These are phyloP conservation scores for Liparis tanakae DNA, from an alignment of 2,797 vertebrate species.

Conservation along the genomic window DNA sequence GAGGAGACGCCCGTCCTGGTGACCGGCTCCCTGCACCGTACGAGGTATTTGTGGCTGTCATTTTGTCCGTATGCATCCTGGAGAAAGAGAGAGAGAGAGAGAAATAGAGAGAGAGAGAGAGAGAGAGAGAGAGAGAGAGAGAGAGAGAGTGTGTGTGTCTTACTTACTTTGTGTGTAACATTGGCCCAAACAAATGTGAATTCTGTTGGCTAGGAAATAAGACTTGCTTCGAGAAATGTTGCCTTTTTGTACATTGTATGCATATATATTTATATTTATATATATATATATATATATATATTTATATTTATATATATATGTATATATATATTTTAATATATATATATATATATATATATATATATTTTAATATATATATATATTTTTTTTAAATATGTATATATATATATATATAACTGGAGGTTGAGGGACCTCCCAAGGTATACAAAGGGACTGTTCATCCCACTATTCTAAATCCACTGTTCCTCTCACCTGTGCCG, in stretches of 20 bases:
- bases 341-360: neutral
- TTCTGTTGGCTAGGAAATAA: slow-evolving; percentile 14
- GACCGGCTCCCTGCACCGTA: slow-evolving; percentile 27
- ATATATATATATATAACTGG: neutral
- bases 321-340: neutral
- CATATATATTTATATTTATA: neutral
- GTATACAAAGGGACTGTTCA: neutral
- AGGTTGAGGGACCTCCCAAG: neutral
- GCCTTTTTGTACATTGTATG: neutral
- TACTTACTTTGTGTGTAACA: slow-evolving; percentile 22
- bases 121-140: too few species aligned
- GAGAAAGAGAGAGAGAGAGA: neutral
- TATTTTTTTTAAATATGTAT: too few species aligned
- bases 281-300: neutral
- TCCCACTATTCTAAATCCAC: neutral
- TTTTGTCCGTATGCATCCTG: slow-evolving; percentile 26
- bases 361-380: neutral
- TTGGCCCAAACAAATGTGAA: too few species aligned
- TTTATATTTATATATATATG: neutral
- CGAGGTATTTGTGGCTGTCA: slow-evolving; percentile 44
- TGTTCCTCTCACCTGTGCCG: neutral
- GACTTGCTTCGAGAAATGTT: neutral
- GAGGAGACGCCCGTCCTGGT: slow-evolving; percentile 40
- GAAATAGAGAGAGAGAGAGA: too few species aligned
- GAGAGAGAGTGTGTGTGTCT: slow-evolving; percentile 4